Evolutionary conservation across 2,888 invertebrate species (phyloP).

Genomic region (Norana najaformis): DNA sequence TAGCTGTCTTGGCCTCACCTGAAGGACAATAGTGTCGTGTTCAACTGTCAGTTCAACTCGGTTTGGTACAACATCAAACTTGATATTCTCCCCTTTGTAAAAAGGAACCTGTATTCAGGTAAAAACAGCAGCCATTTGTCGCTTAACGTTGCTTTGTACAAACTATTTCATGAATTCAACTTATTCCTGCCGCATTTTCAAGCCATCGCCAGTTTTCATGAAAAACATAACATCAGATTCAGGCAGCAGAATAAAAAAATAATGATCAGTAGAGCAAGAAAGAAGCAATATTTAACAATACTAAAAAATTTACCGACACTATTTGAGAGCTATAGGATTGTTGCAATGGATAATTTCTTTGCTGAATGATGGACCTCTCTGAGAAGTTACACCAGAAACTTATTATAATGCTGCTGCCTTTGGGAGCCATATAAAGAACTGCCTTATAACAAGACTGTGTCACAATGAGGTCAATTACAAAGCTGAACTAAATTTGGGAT

Average conservation of each 20-base stretch:
- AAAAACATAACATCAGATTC: background rate
- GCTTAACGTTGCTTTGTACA: background rate
- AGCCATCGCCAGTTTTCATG: background rate
- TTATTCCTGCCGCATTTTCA: background rate
- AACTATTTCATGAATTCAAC: background rate
- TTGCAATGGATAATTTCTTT: too few relatives aligned
- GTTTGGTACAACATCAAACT: constrained; percentile 78
- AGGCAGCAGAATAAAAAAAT: background rate
- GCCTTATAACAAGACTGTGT: too few relatives aligned
- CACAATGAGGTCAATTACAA: too few relatives aligned
- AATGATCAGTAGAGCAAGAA: background rate
- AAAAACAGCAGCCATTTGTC: background rate
- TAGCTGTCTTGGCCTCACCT: constrained; percentile 24
- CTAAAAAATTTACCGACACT: background rate
- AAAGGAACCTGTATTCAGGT: constrained; percentile 67
- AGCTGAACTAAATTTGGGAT: too few relatives aligned
- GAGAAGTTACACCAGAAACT: too few relatives aligned
- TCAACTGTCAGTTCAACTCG: constrained; percentile 73
- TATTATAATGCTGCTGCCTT: too few relatives aligned
- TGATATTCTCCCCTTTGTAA: constrained; percentile 71
- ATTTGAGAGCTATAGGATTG: background rate
- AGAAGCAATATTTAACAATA: background rate
- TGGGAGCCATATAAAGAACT: too few relatives aligned
- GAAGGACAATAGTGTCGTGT: constrained; percentile 52
- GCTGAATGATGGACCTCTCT: too few relatives aligned